phyloP scores from a whole-genome alignment of 2,113 vertebrate genomes.

The Sylvilagus bachmani region DNA sequence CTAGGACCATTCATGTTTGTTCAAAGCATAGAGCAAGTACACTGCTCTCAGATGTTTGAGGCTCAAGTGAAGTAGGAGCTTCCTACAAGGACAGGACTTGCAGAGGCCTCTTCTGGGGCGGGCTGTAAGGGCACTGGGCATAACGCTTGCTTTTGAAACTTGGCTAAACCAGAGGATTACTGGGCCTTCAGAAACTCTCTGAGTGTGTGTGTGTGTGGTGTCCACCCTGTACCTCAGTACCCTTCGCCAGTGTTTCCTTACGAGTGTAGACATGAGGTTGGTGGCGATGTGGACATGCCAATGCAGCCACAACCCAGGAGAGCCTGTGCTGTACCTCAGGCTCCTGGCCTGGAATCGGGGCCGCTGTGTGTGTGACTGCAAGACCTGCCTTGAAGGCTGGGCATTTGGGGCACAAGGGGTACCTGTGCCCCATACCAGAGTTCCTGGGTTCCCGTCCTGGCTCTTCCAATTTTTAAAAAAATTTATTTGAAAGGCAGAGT shows the following conservation, averaged over 20 bases:
- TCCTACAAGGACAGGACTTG: neutral
- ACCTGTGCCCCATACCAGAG: too few species aligned
- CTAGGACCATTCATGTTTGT: neutral
- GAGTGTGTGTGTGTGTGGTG: rapidly evolving
- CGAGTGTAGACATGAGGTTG: neutral
- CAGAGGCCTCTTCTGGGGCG: neutral
- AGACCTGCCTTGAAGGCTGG: neutral
- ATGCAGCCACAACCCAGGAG: neutral
- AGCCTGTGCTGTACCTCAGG: neutral
- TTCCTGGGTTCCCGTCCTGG: too few species aligned
- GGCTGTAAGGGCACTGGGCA: neutral
- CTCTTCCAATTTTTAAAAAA: too few species aligned
- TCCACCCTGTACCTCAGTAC: rapidly evolving
- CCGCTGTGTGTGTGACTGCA: too few species aligned
- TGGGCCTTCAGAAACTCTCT: too few species aligned
- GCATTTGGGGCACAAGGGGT: too few species aligned
- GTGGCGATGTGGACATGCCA: neutral
- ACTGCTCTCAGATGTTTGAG: too few species aligned
- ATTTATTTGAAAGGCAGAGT: too few species aligned
- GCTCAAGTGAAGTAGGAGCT: too few species aligned
- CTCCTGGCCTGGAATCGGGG: neutral
- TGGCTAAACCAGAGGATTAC: neutral
- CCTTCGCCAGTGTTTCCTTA: neutral
- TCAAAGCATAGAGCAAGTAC: neutral
- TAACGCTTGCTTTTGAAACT: neutral